These are phyloP conservation scores for Acronicta psi DNA, from an alignment of 2,888 invertebrate species.

Conservation along the genomic window DNA sequence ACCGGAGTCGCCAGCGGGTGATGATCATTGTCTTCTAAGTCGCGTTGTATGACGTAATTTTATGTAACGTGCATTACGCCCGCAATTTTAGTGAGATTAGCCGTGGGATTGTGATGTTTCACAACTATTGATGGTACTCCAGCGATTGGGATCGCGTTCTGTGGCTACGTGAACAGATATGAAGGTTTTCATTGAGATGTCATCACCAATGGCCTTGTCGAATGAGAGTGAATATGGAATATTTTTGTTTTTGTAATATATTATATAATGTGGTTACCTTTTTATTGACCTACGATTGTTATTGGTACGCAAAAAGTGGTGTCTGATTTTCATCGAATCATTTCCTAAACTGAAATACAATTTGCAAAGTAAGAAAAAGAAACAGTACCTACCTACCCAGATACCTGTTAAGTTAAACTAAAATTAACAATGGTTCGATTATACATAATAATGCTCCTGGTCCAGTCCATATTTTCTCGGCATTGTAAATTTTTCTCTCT, in stretches of 20 bases:
- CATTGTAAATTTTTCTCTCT: no score
- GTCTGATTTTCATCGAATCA: neutral
- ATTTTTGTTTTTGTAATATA: constrained; percentile 10
- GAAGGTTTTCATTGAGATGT: constrained; percentile 53
- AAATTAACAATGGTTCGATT: no score
- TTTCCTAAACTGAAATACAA: no score
- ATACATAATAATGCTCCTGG: no score
- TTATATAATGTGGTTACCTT: constrained; percentile 17
- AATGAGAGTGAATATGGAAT: constrained; percentile 10
- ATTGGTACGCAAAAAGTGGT: neutral
- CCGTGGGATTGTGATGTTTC: constrained; percentile 74
- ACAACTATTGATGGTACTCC: constrained; percentile 65
- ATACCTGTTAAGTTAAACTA: no score
- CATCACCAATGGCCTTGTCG: constrained; percentile 48
- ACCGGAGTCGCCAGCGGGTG: constrained; percentile 38
- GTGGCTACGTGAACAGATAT: constrained; percentile 38
- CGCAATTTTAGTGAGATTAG: constrained; percentile 73
- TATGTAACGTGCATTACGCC: constrained; percentile 70
- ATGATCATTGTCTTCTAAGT: constrained; percentile 61
- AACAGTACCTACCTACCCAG: no score
- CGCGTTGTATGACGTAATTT: constrained; percentile 70
- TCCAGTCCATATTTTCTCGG: no score
- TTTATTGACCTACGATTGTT: neutral
- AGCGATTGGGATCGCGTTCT: constrained; percentile 53
- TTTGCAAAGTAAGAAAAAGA: no score